These are phyloP conservation scores for Dreissena polymorpha DNA, from an alignment of 1,140 invertebrate species.

Conservation along the genomic window DNA sequence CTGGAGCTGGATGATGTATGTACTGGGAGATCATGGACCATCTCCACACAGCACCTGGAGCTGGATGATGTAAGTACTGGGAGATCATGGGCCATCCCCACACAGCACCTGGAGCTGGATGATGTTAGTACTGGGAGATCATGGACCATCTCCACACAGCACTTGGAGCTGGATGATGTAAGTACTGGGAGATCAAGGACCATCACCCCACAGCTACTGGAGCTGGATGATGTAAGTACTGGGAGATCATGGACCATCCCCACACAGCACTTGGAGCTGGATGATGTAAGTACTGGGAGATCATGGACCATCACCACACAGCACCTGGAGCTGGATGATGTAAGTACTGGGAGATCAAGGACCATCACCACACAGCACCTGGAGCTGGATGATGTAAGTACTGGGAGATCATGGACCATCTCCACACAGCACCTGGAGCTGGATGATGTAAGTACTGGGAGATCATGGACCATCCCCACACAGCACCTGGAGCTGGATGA, in stretches of 20 bases:
- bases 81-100: constrained; percentile 53
- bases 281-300: constrained; percentile 69
- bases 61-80: constrained; percentile 73
- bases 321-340: constrained; percentile 76
- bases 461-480: constrained; percentile 55
- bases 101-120: too few relatives aligned
- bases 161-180: constrained; percentile 76
- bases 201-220: too few relatives aligned
- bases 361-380: too few relatives aligned
- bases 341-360: constrained; percentile 52
- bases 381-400: constrained; percentile 75
- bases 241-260: constrained; percentile 50
- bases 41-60: too few relatives aligned
- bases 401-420: constrained; percentile 48
- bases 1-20: constrained; percentile 76
- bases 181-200: constrained; percentile 27
- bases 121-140: constrained; percentile 65
- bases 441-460: constrained; percentile 71
- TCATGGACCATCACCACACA: constrained; percentile 64
- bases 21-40: constrained; percentile 31
- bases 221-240: constrained; percentile 74
- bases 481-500: too few relatives aligned
- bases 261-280: too few relatives aligned
- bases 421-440: too few relatives aligned
- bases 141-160: constrained; percentile 61